phyloP scores from a whole-genome alignment of 1,140 invertebrate genomes.

The Eubasilissa regina region DNA sequence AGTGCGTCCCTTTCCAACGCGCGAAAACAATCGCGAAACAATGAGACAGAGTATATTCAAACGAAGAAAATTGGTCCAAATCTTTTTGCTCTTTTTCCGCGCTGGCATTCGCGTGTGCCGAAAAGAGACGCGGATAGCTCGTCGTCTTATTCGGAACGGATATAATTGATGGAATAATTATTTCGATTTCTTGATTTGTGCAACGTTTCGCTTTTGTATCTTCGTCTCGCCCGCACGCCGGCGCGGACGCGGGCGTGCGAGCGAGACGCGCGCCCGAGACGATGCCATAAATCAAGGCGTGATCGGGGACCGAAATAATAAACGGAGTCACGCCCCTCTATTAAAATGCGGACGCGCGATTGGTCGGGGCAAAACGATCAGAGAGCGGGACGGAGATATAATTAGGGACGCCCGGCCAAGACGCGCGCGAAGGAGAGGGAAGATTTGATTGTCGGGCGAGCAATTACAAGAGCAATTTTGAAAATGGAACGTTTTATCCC shows the following conservation, averaged over 20 bases:
- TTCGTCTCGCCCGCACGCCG: constrained; percentile 7
- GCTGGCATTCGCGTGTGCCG: too few relatives aligned
- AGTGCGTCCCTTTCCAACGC: not conserved
- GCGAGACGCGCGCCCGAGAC: not conserved
- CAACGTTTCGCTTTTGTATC: constrained; percentile 20
- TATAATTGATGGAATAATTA: constrained; percentile 40
- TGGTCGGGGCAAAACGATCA: constrained; percentile 48
- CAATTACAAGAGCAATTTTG: constrained; percentile 47
- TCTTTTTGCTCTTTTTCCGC: too few relatives aligned
- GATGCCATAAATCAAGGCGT: constrained; percentile 50
- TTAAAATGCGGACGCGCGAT: constrained; percentile 37
- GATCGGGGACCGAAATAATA: constrained; percentile 50
- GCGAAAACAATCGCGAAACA: too few relatives aligned
- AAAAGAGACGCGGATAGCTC: too few relatives aligned
- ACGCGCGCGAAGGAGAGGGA: constrained; percentile 22
- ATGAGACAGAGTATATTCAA: too few relatives aligned
- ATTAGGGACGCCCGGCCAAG: constrained; percentile 28
- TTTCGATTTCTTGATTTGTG: constrained; percentile 37
- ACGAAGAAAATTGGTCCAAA: too few relatives aligned
- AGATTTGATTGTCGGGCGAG: constrained; percentile 33
- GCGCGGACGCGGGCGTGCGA: not conserved
- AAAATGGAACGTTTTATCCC: constrained; percentile 36
- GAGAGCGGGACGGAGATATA: constrained; percentile 38
- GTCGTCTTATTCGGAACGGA: not conserved
- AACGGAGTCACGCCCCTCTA: constrained; percentile 43